Percentiles rank a stretch among this genome's conserved stretches.
Conservation (phyloP, 2,888 invertebrate genomes). For the Lochmaea capreae region DNA sequence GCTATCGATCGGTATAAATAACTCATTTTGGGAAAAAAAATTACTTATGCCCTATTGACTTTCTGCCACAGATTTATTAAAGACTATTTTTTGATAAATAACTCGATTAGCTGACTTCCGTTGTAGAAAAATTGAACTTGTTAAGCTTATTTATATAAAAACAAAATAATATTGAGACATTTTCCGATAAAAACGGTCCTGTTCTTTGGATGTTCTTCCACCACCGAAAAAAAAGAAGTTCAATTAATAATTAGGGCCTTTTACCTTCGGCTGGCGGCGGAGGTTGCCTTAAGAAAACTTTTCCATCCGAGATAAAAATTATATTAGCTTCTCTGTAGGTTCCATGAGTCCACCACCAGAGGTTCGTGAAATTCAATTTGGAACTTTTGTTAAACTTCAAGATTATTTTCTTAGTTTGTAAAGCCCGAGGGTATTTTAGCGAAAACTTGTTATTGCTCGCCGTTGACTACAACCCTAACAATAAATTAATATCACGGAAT, state of each 20-base stretch:
- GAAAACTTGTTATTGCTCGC: slow-evolving; percentile 31
- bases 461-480: slow-evolving; percentile 18
- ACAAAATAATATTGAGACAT: neutral
- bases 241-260: slow-evolving; percentile 45
- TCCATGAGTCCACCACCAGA: slow-evolving; percentile 36
- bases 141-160: neutral
- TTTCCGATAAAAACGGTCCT: slow-evolving; percentile 2
- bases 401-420: slow-evolving; percentile 30
- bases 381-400: slow-evolving; percentile 41
- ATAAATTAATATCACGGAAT: slow-evolving; percentile 7
- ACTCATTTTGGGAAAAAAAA: too few relatives aligned
- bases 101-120: too few relatives aligned
- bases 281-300: slow-evolving; percentile 39
- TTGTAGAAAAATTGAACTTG: too few relatives aligned
- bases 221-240: slow-evolving; percentile 34
- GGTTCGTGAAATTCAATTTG: slow-evolving; percentile 38
- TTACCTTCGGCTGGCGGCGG: slow-evolving; percentile 31
- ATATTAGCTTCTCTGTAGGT: slow-evolving; percentile 44
- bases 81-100: too few relatives aligned
- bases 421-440: slow-evolving; percentile 24
- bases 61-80: too few relatives aligned
- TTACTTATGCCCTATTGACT: too few relatives aligned
- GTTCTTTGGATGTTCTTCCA: neutral
- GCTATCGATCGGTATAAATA: too few relatives aligned
- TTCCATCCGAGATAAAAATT: slow-evolving; percentile 45